Evolutionary conservation across 1,140 invertebrate species (phyloP).

Genomic region (Ctenoplectra terminalis): DNA sequence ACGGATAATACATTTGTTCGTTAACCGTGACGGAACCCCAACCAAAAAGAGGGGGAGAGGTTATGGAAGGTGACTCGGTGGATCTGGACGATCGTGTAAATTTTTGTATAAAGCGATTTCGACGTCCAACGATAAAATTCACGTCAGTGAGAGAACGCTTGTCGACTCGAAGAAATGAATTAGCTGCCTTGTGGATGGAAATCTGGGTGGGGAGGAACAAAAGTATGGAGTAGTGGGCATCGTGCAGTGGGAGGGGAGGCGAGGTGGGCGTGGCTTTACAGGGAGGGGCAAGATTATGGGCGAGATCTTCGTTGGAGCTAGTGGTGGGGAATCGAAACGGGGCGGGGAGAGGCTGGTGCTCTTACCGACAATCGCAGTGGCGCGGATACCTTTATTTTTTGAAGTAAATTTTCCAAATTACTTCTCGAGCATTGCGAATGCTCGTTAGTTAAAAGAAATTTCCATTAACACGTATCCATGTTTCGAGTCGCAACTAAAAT

Average conservation of each 20-base stretch:
- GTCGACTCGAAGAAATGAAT: slow-evolving; percentile 79
- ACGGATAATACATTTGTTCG: slow-evolving; percentile 78
- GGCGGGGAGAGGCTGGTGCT: slow-evolving; percentile 49
- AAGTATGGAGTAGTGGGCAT: slow-evolving; percentile 70
- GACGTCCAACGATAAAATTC: slow-evolving; percentile 77
- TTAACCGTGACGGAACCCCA: slow-evolving; percentile 52
- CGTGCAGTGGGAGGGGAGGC: slow-evolving; percentile 40
- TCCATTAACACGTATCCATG: neutral
- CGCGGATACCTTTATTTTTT: slow-evolving; percentile 50
- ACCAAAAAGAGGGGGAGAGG: slow-evolving; percentile 14
- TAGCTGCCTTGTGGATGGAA: slow-evolving; percentile 67
- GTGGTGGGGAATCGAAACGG: slow-evolving; percentile 47
- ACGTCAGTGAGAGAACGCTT: slow-evolving; percentile 63
- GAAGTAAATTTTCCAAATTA: neutral
- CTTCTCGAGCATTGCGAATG: neutral
- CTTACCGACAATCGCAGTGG: slow-evolving; percentile 50
- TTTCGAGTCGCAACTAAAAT: neutral
- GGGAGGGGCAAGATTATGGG: slow-evolving; percentile 62
- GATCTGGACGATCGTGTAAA: slow-evolving; percentile 69
- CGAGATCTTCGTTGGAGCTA: slow-evolving; percentile 4
- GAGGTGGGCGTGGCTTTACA: slow-evolving; percentile 28
- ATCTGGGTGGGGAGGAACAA: slow-evolving; percentile 67
- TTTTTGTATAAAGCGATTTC: slow-evolving; percentile 81
- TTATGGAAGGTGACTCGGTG: slow-evolving; percentile 20
- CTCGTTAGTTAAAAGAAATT: too few species aligned